These are phyloP conservation scores for Centropyge bicolor DNA, from an alignment of 2,797 vertebrate species.

Conservation along the genomic window DNA sequence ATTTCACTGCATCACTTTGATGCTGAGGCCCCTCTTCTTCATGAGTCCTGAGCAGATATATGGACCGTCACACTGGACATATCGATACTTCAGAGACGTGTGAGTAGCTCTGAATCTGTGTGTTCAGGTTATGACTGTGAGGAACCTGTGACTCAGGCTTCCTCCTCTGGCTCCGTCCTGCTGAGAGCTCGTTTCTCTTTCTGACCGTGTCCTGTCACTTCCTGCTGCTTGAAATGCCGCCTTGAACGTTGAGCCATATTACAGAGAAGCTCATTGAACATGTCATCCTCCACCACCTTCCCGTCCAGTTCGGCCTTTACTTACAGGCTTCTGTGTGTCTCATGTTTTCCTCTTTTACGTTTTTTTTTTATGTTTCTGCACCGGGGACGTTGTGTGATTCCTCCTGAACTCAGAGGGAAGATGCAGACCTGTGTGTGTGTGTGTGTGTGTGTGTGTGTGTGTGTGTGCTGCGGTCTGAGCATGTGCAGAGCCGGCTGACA, in stretches of 20 bases:
- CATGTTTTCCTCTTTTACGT: not conserved
- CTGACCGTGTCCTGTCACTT: not conserved
- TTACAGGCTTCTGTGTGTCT: not conserved
- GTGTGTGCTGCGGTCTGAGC: conserved; percentile 36
- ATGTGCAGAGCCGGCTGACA: conserved; percentile 64
- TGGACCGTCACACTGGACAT: no score
- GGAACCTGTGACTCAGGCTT: no score
- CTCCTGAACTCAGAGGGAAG: not conserved
- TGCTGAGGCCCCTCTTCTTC: no score
- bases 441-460: not conserved
- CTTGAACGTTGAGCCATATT: no score
- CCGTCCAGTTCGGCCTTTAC: not conserved
- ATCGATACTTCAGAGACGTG: no score
- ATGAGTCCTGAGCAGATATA: no score
- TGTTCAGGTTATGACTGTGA: no score
- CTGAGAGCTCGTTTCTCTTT: not conserved
- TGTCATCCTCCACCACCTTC: not conserved
- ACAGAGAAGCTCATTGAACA: no score
- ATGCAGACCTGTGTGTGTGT: not conserved
- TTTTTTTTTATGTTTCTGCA: not conserved
- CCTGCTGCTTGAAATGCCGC: not conserved
- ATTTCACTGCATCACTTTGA: no score
- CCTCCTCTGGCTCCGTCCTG: no score
- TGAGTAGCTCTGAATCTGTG: no score
- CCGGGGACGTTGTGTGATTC: not conserved